Base-by-base conservation (phyloP, 1,140 invertebrate genomes). In the Ephestia elutella region DNA sequence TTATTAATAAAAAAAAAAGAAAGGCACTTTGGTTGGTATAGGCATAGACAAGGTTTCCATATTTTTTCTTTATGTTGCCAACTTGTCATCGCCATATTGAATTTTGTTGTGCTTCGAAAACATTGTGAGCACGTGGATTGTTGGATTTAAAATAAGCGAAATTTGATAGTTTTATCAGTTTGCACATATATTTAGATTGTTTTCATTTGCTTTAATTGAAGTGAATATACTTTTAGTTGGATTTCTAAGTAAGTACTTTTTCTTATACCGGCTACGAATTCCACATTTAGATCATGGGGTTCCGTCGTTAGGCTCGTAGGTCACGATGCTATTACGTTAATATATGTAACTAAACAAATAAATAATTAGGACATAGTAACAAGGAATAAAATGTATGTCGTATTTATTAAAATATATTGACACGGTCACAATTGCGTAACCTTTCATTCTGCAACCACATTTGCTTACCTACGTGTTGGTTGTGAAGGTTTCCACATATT, bases 101-200 rank as follows among this genome's bases (percentile, higher is more conserved):
- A 89, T 86, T 89, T 89, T 89, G 82, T 88, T 87, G 86, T 86
- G 86, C 85, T 82, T 87, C 77, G 75, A 88, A 88, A 89, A 89
- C 87, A 89, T 87, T 87, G 86, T 87, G 84, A 89, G 87, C 87
- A 89, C 87, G 87, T 89, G 87, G 87, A 89, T 86, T 78, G 71
- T 86, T 81, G 68, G 80, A 86, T 71, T 44, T 74, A 72, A 78
- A 73, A 76, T 80, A 68, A 66, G 75, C 74, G 66, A 83, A 87
- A 87, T 82, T 87, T 74, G 65, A 75, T 74, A 80, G 83, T 87
- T 80, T 71, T 68, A 75, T 70, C 71, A 65, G 62, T 73, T 75
- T 68, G 44, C 56, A 65, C 63, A 70, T 57, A 73, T 60, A 74
- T 71, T 77, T 64, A 53, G 35, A 56, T 66, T 66, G 57, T 70